Evolutionary conservation across 2,113 vertebrate genomes (phyloP).

Genomic region (Callopanchax toddi): DNA sequence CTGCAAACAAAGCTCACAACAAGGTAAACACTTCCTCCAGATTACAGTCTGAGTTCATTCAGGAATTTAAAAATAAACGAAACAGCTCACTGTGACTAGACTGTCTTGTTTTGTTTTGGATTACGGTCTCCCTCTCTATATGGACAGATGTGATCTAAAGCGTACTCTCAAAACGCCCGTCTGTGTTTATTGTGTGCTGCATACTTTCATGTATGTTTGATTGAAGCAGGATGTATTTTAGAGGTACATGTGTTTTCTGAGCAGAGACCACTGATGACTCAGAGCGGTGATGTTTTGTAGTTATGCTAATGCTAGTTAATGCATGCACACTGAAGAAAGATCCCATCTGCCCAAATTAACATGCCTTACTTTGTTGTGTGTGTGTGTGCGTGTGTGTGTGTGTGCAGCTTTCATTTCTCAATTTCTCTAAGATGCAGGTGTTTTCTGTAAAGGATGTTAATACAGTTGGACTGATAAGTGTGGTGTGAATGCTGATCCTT

Average conservation of each 20-base stretch:
- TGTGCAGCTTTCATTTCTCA: conserved; percentile 34
- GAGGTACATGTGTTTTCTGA: conserved; percentile 31
- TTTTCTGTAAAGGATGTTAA: too few species aligned
- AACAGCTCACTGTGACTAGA: neutral
- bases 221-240: conserved; percentile 37
- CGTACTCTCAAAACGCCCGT: neutral
- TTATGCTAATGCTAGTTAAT: conserved; percentile 73
- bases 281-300: conserved; percentile 68
- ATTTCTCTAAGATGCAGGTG: conserved; percentile 41
- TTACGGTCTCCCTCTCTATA: neutral
- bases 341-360: conserved; percentile 71
- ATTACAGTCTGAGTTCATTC: conserved; percentile 1
- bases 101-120: neutral
- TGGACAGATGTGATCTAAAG: neutral
- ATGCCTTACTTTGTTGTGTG: conserved; percentile 64
- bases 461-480: too few species aligned
- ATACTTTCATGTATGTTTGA: conserved; percentile 44
- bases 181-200: neutral
- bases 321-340: conserved; percentile 65
- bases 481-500: too few species aligned
- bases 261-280: conserved; percentile 51
- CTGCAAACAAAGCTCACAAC: conserved; percentile 85
- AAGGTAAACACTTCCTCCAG: conserved; percentile 81
- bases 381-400: conserved; percentile 13
- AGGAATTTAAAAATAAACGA: neutral